A percentile compares a stretch with the other conserved stretches of the same genome.
These are phyloP conservation scores for Anthrax anthrax DNA, from an alignment of 2,888 invertebrate species.

Conservation along the genomic window DNA sequence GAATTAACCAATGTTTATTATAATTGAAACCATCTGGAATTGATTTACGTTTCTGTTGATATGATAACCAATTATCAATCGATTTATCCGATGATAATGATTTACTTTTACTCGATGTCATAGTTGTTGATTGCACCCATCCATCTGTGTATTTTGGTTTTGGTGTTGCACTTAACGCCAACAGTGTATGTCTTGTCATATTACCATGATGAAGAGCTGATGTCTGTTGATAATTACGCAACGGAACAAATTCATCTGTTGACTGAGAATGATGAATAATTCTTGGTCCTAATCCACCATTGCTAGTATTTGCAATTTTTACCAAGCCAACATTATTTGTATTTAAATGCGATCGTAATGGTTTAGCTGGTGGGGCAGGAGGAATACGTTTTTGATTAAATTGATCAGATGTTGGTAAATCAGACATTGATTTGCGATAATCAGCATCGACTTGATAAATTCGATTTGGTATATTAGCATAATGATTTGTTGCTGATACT, in stretches of 20 bases:
- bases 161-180: constrained; percentile 60
- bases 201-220: constrained; percentile 35
- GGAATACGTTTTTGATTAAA: constrained; percentile 16
- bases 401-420: constrained; percentile 34
- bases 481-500: constrained; percentile 28
- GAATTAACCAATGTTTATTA: constrained; percentile 80
- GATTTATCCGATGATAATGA: constrained; percentile 16
- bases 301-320: constrained; percentile 19
- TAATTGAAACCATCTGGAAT: constrained; percentile 50
- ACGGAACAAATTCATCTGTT: constrained; percentile 39
- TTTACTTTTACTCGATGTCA: constrained; percentile 14
- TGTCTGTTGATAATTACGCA: constrained; percentile 38
- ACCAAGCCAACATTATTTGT: constrained; percentile 17
- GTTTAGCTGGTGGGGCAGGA: constrained; percentile 43
- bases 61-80: constrained; percentile 41
- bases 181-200: constrained; percentile 55
- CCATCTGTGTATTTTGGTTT: constrained; percentile 52
- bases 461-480: constrained; percentile 23
- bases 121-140: constrained; percentile 30
- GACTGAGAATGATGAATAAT: constrained; percentile 30
- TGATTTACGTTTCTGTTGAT: constrained; percentile 49
- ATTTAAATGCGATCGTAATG: constrained; percentile 29
- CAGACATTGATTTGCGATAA: constrained; percentile 44
- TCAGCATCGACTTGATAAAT: constrained; percentile 33
- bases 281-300: constrained; percentile 2